These are phyloP conservation scores for Meghimatium bilineatum DNA, from an alignment of 2,888 invertebrate genomes.

Conservation along the genomic window DNA sequence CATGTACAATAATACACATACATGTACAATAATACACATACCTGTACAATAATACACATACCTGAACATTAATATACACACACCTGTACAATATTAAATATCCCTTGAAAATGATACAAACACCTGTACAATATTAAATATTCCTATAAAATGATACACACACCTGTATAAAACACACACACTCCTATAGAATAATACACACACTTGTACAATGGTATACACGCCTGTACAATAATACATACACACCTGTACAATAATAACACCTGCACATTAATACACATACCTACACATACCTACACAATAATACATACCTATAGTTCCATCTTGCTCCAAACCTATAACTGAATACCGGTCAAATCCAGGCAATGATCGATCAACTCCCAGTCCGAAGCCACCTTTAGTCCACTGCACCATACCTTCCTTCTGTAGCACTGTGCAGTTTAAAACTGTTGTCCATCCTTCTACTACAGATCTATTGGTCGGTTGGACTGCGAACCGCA, in stretches of 20 bases:
- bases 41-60: neutral
- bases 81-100: neutral
- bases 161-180: neutral
- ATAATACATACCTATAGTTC: neutral
- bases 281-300: neutral
- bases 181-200: too few relatives aligned
- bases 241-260: too few relatives aligned
- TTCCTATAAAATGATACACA: neutral
- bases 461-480: slow-evolving; percentile 92
- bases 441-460: slow-evolving; percentile 90
- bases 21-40: neutral
- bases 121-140: neutral
- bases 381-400: slow-evolving; percentile 95
- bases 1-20: neutral
- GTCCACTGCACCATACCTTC: slow-evolving; percentile 96
- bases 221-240: too few relatives aligned
- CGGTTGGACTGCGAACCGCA: slow-evolving; percentile 94
- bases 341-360: slow-evolving; percentile 96
- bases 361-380: slow-evolving; percentile 91
- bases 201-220: too few relatives aligned
- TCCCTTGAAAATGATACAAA: neutral
- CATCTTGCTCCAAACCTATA: slow-evolving; percentile 85
- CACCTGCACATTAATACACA: neutral
- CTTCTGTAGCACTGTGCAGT: slow-evolving; percentile 93
- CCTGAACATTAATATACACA: neutral